phyloP scores from a whole-genome alignment of 2,888 invertebrate genomes.

The Lysandra coridon region DNA sequence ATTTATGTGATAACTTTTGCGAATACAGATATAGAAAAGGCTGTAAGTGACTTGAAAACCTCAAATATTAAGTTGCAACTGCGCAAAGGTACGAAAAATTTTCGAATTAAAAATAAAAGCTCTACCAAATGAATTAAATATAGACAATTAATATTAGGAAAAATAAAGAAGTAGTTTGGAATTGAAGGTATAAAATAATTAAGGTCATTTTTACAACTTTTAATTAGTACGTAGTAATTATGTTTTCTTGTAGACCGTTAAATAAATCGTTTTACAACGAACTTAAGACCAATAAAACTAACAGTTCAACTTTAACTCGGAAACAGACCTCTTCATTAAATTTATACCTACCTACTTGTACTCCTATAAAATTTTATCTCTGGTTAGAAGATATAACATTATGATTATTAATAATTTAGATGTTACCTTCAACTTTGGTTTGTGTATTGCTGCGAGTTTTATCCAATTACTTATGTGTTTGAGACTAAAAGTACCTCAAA shows the following conservation, averaged over 20 bases:
- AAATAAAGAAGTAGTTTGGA: not conserved
- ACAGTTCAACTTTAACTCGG: constrained; percentile 17
- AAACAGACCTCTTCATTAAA: constrained; percentile 3
- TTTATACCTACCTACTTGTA: not conserved
- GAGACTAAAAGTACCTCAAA: too few relatives aligned
- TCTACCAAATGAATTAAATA: not conserved
- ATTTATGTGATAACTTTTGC: too few relatives aligned
- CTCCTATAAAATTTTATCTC: not conserved
- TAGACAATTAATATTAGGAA: not conserved
- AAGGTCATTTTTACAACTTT: constrained; percentile 21
- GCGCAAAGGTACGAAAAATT: too few relatives aligned
- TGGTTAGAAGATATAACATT: not conserved
- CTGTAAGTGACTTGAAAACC: too few relatives aligned
- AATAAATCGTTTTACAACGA: constrained; percentile 19
- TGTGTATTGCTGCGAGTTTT: too few relatives aligned
- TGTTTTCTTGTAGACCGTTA: constrained; percentile 14
- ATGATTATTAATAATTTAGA: not conserved
- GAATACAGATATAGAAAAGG: too few relatives aligned
- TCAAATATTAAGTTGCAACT: not conserved
- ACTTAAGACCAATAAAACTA: constrained; percentile 26
- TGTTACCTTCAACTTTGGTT: too few relatives aligned
- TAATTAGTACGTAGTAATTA: constrained; percentile 25
- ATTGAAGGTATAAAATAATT: constrained; percentile 14
- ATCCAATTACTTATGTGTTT: too few relatives aligned
- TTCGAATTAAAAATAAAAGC: not conserved